Conservation (phyloP, 2,797 vertebrate genomes). For the Alcedo quadribrachys region DNA sequence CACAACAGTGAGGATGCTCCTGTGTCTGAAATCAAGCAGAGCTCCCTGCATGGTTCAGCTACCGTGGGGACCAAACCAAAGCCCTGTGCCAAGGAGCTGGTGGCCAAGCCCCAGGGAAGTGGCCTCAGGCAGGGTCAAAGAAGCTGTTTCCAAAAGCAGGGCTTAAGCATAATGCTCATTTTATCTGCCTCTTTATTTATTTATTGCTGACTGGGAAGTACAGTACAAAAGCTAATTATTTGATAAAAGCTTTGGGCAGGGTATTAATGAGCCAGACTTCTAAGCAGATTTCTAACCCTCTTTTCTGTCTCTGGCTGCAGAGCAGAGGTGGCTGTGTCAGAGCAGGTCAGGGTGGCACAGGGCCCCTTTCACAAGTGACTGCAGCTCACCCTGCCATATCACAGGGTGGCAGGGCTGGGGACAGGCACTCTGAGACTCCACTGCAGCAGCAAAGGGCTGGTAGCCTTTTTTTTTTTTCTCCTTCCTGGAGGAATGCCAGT, state of each 20-base stretch:
- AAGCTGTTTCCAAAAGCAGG: neutral
- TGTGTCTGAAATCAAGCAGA: neutral
- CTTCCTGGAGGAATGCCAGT: neutral
- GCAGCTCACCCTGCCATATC: neutral
- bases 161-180: neutral
- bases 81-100: neutral
- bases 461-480: neutral
- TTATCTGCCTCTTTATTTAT: slow-evolving; percentile 27
- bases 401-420: accelerated
- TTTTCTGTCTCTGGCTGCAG: neutral
- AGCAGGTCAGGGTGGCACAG: neutral
- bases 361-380: accelerated
- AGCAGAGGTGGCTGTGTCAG: neutral
- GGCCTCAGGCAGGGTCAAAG: neutral
- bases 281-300: slow-evolving; percentile 30
- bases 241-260: slow-evolving; percentile 21
- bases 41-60: accelerated
- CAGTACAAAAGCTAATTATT: slow-evolving; percentile 28
- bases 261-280: slow-evolving; percentile 13
- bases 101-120: accelerated
- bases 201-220: slow-evolving; percentile 34
- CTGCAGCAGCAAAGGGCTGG: neutral
- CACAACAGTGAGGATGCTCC: accelerated
- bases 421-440: accelerated
- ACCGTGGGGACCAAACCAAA: accelerated